Conservation (phyloP, 92 coral and sea anemone species). For the Epizoanthus stellaris region DNA sequence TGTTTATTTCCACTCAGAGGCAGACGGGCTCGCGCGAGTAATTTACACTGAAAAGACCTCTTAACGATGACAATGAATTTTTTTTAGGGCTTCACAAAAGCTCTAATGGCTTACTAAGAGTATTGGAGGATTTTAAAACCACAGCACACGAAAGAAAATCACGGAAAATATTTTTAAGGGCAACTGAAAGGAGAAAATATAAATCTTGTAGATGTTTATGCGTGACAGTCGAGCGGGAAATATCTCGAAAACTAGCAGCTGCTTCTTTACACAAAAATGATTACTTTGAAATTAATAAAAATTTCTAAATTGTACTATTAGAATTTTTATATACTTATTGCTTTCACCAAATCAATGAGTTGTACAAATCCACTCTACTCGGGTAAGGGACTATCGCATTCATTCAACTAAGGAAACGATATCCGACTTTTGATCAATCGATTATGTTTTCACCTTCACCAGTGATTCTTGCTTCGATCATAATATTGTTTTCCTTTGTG, state of each 20-base stretch:
- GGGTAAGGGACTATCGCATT: slow-evolving; percentile 18
- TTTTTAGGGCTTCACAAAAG: slow-evolving; percentile 54
- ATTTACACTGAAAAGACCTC: slow-evolving; percentile 49
- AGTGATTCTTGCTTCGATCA: slow-evolving; percentile 53
- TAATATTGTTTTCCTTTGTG: slow-evolving; percentile 71
- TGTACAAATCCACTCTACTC: slow-evolving; percentile 50
- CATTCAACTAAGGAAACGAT: slow-evolving; percentile 45
- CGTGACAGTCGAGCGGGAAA: slow-evolving; percentile 46
- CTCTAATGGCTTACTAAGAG: slow-evolving; percentile 72
- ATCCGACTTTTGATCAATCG: slow-evolving; percentile 53
- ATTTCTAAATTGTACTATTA: slow-evolving; percentile 87
- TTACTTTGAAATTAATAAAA: slow-evolving; percentile 81
- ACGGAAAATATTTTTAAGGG: slow-evolving; percentile 81
- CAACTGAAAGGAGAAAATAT: slow-evolving; percentile 17
- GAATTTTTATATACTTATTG: slow-evolving; percentile 69
- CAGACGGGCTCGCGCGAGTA: slow-evolving; percentile 26
- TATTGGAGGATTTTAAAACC: slow-evolving; percentile 63
- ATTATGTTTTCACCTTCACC: slow-evolving; percentile 57
- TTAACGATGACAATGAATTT: slow-evolving; percentile 37
- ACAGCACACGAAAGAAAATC: slow-evolving; percentile 57
- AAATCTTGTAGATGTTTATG: slow-evolving; percentile 27
- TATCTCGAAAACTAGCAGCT: slow-evolving; percentile 49
- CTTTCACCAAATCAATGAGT: slow-evolving; percentile 57
- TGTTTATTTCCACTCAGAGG: slow-evolving; percentile 22
- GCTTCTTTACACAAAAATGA: slow-evolving; percentile 55